Base-by-base conservation (phyloP, 1,140 invertebrate genomes). In the Brachionus calyciflorus region DNA sequence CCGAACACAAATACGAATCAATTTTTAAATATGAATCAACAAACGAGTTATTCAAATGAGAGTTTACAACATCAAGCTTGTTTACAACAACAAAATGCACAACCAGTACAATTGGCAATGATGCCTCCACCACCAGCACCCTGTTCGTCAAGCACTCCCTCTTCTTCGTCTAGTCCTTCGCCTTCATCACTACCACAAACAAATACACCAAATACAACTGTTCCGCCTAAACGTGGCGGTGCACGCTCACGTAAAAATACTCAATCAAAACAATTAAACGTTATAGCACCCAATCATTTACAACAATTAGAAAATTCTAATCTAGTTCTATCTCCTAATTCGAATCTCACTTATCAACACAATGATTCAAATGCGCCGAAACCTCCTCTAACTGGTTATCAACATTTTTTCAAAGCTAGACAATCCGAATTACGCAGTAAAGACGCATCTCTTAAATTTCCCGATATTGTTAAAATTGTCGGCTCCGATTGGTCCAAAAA, bases 401-500 rank as follows among this genome's bases (percentile, higher is more conserved):
- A 73, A 37, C 68, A 73, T 37, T 73, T 3, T 21, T 73, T 73
- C 44, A 73, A 73, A 37, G 14, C 17, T 5, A 21, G 68, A 28
- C 68, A 73, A 37, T 73, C 46, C 30, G 68, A 73, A 30, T 30
- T 73, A 19, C n/a, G 68, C 17, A 73, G 44, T 30, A 26, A 73
- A 48, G 68, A 73, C 44, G 14, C 68, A 14, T 73, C 68, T 24
- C 68, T 73, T 48, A 73, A 73, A 48, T 73, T 73, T 30, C 44
- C 28, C 17, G 68, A 73, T 24, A 73, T 73, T 33, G 68, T 73
- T 37, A 73, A 73, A 53, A 73, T 37, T 4, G 68, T 73, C n/a
- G 68, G 68, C 17, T 30, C 26, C 26, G 68, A 73, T 17, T 73
- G 68, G 68, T 73, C 68, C 14, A 73, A 73, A 73, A 53, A 73